Conservation (phyloP, 2,888 invertebrate species). For the Villa cingulata region DNA sequence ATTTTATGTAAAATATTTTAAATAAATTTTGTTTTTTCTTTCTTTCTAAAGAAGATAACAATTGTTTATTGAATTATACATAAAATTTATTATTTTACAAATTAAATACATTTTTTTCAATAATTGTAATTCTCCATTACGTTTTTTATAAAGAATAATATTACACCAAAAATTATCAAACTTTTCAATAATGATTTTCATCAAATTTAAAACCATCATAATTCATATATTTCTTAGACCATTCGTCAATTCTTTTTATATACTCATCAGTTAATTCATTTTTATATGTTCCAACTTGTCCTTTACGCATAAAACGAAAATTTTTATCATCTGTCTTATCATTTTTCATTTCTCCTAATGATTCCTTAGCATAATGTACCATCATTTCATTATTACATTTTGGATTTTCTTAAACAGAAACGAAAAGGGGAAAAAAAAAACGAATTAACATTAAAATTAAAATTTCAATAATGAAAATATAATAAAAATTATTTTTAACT, state of each 20-base stretch:
- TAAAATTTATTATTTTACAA: no score
- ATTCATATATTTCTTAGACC: conserved; percentile 8
- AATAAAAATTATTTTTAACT: background rate
- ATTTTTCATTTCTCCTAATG: background rate
- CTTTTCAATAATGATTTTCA: conserved; percentile 11
- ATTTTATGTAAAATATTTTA: no score
- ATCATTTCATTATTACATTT: conserved; percentile 4
- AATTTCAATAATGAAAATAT: no score
- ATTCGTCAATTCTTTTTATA: conserved; percentile 14
- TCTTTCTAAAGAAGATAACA: no score
- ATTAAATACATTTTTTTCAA: no score
- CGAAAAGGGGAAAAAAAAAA: background rate
- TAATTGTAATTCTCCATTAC: no score
- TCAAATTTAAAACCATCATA: background rate
- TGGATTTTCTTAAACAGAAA: conserved; percentile 1
- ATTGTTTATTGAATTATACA: no score
- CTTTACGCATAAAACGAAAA: conserved; percentile 18
- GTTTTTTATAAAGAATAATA: no score
- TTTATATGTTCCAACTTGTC: conserved; percentile 18
- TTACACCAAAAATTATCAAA: background rate
- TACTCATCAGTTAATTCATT: conserved; percentile 17
- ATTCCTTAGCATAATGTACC: background rate
- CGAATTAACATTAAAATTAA: no score
- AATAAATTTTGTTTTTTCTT: no score
- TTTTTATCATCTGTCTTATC: background rate